Evolutionary conservation across 2,113 vertebrate genomes (phyloP).

Genomic region (Eudorcas thomsonii): DNA sequence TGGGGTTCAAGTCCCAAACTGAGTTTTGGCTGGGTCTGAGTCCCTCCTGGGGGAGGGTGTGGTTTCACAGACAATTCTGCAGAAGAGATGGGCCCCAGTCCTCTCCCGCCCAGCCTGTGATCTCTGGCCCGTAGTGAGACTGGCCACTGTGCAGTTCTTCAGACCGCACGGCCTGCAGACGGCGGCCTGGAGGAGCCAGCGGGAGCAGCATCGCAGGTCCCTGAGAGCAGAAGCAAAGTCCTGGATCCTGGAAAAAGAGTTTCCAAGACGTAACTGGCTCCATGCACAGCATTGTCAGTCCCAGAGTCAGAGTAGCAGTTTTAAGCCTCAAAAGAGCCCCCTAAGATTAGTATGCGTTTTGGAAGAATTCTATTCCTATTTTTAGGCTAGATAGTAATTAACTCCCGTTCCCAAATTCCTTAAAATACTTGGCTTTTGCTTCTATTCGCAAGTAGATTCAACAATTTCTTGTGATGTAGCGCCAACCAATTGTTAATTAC

Average conservation of each 20-base stretch:
- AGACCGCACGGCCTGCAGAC: background rate
- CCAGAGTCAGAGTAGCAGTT: background rate
- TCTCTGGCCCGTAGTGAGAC: background rate
- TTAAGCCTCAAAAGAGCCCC: background rate
- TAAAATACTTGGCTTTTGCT: slow-evolving; percentile 16
- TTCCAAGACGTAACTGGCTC: too few relatives aligned
- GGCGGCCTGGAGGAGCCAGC: background rate
- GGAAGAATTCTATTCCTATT: background rate
- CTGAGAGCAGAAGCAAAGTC: background rate
- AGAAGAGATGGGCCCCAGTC: too few relatives aligned
- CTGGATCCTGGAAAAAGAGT: background rate
- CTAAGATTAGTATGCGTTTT: background rate
- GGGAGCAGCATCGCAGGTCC: background rate
- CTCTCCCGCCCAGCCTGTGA: background rate
- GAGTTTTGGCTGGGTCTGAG: background rate
- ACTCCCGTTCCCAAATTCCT: background rate
- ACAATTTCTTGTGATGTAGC: slow-evolving; percentile 23
- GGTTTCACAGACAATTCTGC: background rate
- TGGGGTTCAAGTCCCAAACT: background rate
- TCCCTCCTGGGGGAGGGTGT: background rate
- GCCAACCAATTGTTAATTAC: slow-evolving; percentile 62
- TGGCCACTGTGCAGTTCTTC: background rate
- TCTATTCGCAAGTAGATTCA: slow-evolving; percentile 29
- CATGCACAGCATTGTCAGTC: background rate
- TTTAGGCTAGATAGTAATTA: background rate